phyloP scores from a whole-genome alignment of 53 echinoderm and acorn worm genomes.

The Crossaster papposus region DNA sequence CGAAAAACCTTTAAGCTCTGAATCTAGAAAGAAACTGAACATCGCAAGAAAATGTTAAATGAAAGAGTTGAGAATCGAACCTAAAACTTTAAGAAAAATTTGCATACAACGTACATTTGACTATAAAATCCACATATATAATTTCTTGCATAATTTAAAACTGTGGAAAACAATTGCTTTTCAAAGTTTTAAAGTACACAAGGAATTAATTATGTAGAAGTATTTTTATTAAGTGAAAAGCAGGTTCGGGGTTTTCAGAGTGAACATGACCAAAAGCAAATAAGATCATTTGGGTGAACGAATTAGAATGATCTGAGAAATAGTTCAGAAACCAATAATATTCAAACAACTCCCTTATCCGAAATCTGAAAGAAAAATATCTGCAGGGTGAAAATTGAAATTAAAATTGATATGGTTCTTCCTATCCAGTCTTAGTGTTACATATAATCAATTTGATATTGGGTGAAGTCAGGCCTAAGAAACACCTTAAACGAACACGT shows the following conservation, averaged over 20 bases:
- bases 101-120: too few species aligned
- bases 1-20: too few species aligned
- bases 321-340: slow-evolving; percentile 10
- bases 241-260: neutral
- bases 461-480: slow-evolving; percentile 14
- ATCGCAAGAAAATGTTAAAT: too few species aligned
- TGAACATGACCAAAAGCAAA: neutral
- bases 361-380: slow-evolving; percentile 17
- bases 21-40: too few species aligned
- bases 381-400: slow-evolving; percentile 21
- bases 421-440: slow-evolving; percentile 16
- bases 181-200: too few species aligned
- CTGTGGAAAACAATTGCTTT: too few species aligned
- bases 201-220: too few species aligned
- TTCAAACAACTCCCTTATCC: neutral
- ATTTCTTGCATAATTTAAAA: too few species aligned
- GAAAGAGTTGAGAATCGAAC: too few species aligned
- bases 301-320: neutral
- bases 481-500: slow-evolving; percentile 12
- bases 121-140: too few species aligned
- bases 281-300: neutral
- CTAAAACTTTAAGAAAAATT: too few species aligned
- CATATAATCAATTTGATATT: slow-evolving; percentile 41
- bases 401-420: slow-evolving; percentile 39
- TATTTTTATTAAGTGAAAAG: too few species aligned